phyloP scores from a whole-genome alignment of 1,140 invertebrate genomes.

The Philopotamus ludificatus region DNA sequence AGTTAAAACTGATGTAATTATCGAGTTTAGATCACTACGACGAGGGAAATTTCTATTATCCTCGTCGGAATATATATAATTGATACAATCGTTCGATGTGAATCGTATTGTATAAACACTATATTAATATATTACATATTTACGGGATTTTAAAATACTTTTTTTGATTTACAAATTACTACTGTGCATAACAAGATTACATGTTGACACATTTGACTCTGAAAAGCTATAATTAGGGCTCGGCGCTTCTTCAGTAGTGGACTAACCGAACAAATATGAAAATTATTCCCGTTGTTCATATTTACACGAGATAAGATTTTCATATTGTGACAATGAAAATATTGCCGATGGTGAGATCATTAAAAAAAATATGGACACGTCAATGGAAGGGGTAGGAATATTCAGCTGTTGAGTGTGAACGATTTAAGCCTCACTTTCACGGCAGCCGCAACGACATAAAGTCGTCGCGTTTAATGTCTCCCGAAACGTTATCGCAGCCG shows the following conservation, averaged over 20 bases:
- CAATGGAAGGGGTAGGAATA: conserved; percentile 2
- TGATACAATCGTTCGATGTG: no score
- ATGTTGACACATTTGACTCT: conserved; percentile 9
- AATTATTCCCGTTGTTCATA: conserved; percentile 2
- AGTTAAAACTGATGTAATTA: no score
- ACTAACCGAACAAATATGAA: neutral
- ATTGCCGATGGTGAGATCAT: neutral
- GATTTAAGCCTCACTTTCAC: conserved; percentile 10
- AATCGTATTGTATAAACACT: no score
- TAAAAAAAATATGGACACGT: neutral
- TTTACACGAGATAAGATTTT: conserved; percentile 22
- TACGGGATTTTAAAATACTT: no score
- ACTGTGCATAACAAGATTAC: neutral
- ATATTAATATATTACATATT: no score
- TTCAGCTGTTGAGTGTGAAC: neutral
- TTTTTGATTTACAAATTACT: no score
- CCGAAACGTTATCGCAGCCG: neutral
- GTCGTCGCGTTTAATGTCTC: neutral
- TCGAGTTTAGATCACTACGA: no score
- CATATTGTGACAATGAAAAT: conserved; percentile 11
- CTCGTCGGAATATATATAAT: no score
- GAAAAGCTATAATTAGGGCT: conserved; percentile 15
- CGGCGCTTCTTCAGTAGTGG: conserved; percentile 9
- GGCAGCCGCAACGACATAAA: neutral
- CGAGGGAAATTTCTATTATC: no score